Base-by-base conservation (phyloP, 2,888 invertebrate genomes). In the Athripsodes cinereus region DNA sequence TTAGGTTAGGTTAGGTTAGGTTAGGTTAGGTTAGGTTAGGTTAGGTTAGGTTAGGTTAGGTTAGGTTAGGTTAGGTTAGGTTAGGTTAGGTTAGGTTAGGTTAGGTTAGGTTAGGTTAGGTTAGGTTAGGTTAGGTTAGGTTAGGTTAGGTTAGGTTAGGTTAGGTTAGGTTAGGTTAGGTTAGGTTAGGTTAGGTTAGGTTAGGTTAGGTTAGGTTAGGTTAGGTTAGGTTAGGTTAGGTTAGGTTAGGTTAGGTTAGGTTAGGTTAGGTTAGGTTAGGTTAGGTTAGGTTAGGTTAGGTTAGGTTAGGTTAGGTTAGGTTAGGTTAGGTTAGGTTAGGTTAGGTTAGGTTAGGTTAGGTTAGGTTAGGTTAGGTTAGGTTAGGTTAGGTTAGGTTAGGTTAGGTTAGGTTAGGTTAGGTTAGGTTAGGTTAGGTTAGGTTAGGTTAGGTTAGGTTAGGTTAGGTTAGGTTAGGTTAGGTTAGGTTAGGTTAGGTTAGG, bases 1-100 rank as follows among this genome's bases (percentile, higher is more conserved):
- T 55, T 50, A 50, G 49, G 49, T 55, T 53, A 56, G 55, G 59
- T 59, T 59, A 59, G 59, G 59, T 55, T 57, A 51, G 48, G 52
- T 35, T 52, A 48, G 53, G 53, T 48, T 34, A 20, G 50, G 31
- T 46, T 22, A 18, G 48, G 22, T 53, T 26, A 35, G 46, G 22
- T 54, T 35, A 35, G 54, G 44, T 54, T 21, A 26, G 54, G 22
- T 54, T 22, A 26, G 53, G 22, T 53, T 26, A 26, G 53, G 22
- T 53, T 26, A 26, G 53, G 22, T 53, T 26, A 26, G 53, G 21
- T 35, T 22, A 16, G 40, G 21, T 35, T 22, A 18, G 53, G 21
- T 53, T 22, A 22, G 53, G 21, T 53, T 53, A 53, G 53, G 53
- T 53, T 52, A 53, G 53, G 53, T 53, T 52, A 53, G 40, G 53